Conservation (phyloP, 2,113 vertebrate species). For the Marmota monax region DNA sequence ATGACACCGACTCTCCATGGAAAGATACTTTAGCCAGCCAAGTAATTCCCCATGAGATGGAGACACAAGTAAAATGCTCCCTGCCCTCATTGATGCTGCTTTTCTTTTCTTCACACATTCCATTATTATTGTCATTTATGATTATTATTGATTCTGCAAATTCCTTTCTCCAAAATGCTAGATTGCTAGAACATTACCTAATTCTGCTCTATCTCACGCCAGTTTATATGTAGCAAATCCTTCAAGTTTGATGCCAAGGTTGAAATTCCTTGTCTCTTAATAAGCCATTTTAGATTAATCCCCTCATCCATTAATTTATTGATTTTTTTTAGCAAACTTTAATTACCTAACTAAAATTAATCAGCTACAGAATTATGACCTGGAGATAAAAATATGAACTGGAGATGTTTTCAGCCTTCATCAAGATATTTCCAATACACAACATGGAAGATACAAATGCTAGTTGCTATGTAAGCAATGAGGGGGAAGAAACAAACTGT, state of each 20-base stretch:
- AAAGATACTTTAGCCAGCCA: not conserved
- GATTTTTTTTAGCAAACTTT: constrained; percentile 21
- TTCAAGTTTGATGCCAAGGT: not conserved
- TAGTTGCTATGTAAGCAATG: not conserved
- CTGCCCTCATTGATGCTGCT: not conserved
- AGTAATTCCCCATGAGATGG: not conserved
- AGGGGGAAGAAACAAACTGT: not conserved
- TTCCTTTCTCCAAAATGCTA: not conserved
- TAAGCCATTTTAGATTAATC: not conserved
- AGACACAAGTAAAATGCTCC: not conserved
- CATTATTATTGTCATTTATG: not conserved
- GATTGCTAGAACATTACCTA: not conserved
- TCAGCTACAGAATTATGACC: not conserved
- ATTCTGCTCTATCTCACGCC: not conserved
- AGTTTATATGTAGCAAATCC: not conserved
- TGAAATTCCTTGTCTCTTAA: not conserved
- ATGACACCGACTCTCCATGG: not conserved
- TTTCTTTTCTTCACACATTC: not conserved
- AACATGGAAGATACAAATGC: not conserved
- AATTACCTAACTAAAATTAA: not conserved
- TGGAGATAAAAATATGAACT: not conserved
- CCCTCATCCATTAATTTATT: not conserved
- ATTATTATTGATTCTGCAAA: not conserved
- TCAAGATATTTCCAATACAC: not conserved
- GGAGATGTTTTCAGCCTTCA: not conserved